phyloP scores from a whole-genome alignment of 1,140 invertebrate species.

The Mesaphorura yosii region DNA sequence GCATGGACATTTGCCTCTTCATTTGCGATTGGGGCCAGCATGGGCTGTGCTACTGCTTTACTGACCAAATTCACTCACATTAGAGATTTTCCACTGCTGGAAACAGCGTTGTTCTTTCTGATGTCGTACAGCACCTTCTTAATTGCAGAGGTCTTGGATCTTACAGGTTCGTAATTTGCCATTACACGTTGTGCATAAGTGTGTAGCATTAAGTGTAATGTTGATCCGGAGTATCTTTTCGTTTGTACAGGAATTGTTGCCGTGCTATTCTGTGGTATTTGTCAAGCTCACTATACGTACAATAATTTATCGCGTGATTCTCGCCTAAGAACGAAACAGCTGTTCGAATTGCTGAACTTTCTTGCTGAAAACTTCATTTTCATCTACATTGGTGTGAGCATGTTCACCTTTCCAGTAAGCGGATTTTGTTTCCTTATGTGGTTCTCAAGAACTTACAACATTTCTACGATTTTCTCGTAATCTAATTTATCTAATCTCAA shows the following conservation, averaged over 20 bases:
- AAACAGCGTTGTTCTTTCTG: slow-evolving; percentile 89
- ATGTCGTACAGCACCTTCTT: slow-evolving; percentile 97
- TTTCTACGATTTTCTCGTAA: no score
- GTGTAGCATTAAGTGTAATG: background rate
- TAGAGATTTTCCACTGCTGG: slow-evolving; percentile 86
- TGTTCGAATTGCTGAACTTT: slow-evolving; percentile 93
- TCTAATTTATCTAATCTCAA: no score
- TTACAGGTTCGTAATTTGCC: slow-evolving; percentile 65
- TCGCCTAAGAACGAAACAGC: slow-evolving; percentile 77
- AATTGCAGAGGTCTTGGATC: slow-evolving; percentile 84
- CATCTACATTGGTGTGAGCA: slow-evolving; percentile 94
- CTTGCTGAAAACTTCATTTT: slow-evolving; percentile 98
- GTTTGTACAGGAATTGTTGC: slow-evolving; percentile 70
- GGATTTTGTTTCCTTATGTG: no score
- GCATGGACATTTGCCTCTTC: slow-evolving; percentile 83
- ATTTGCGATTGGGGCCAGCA: slow-evolving; percentile 74
- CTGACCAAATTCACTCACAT: slow-evolving; percentile 26
- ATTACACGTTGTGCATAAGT: background rate
- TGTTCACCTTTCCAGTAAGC: slow-evolving; percentile 98
- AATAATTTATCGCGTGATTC: slow-evolving; percentile 41
- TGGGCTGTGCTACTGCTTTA: slow-evolving; percentile 84
- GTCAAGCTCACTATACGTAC: slow-evolving; percentile 92
- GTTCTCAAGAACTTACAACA: no score
- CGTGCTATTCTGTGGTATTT: slow-evolving; percentile 95
- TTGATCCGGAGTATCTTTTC: slow-evolving; percentile 16